Conservation (phyloP, 2,888 invertebrate genomes). For the Thyatira batis region DNA sequence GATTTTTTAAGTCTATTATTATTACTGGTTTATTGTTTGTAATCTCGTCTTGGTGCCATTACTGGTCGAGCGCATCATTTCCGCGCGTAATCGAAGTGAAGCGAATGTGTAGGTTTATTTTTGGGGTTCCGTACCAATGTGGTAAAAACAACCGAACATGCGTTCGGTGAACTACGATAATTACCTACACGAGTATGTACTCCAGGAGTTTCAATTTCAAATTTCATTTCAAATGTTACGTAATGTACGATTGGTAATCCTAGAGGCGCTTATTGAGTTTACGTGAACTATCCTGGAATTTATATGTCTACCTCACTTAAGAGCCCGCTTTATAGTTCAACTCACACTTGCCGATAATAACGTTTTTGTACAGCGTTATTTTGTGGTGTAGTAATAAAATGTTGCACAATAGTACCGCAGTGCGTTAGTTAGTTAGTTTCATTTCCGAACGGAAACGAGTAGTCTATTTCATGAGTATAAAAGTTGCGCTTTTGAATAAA, state of each 20-base stretch:
- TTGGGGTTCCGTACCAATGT: no score
- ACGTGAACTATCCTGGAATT: no score
- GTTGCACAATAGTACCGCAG: conserved; percentile 50
- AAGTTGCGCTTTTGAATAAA: conserved; percentile 55
- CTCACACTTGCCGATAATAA: no score
- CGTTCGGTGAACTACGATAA: no score
- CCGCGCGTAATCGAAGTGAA: conserved; percentile 68
- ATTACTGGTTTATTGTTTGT: conserved; percentile 69
- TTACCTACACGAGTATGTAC: no score
- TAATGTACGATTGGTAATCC: no score
- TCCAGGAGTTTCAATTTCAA: no score
- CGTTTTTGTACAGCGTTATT: conserved; percentile 63
- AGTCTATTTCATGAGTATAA: conserved; percentile 58
- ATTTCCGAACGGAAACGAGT: conserved; percentile 51
- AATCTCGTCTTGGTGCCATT: conserved; percentile 63
- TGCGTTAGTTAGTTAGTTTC: conserved; percentile 48
- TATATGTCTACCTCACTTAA: no score
- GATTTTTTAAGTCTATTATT: conserved; percentile 72
- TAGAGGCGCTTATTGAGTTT: no score
- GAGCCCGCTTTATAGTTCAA: no score
- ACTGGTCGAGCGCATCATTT: conserved; percentile 59
- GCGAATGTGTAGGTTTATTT: conserved; percentile 42
- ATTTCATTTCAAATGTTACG: no score
- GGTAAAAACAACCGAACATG: no score
- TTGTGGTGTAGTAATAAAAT: conserved; percentile 56